Conservation (phyloP, 2,797 vertebrate species). For the Melanotaenia maccullochi region DNA sequence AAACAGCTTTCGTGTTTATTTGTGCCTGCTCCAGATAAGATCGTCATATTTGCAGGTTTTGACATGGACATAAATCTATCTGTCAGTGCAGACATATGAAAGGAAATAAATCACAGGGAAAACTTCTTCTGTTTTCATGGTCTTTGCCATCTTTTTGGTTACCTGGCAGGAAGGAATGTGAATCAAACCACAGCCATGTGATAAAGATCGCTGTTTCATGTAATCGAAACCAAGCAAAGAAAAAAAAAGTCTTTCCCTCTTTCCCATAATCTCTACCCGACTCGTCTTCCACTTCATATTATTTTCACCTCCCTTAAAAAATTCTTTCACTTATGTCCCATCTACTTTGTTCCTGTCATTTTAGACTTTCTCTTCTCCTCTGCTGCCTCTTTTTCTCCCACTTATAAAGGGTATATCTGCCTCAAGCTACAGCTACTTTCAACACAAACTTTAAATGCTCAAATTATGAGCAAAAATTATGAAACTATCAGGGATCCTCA, state of each 20-base stretch:
- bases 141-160: not conserved
- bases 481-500: not conserved
- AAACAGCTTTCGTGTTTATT: not conserved
- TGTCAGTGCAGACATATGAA: not conserved
- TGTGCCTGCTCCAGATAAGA: not conserved
- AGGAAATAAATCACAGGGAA: not conserved
- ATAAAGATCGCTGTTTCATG: conserved; percentile 34
- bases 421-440: not conserved
- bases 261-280: not conserved
- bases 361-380: not conserved
- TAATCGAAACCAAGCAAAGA: not conserved
- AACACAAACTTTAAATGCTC: not conserved
- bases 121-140: not conserved
- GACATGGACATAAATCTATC: not conserved
- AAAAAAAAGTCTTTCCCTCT: not conserved
- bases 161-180: conserved; percentile 17
- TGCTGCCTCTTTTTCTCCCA: not conserved
- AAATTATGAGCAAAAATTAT: conserved; percentile 1
- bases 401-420: not conserved
- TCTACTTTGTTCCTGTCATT: not conserved
- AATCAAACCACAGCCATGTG: not conserved
- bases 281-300: not conserved
- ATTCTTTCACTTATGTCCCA: not conserved
- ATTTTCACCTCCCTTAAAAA: not conserved
- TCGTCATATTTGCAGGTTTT: not conserved